Conservation (phyloP, 2,113 vertebrate species). For the Psilopsiagon aurifrons region DNA sequence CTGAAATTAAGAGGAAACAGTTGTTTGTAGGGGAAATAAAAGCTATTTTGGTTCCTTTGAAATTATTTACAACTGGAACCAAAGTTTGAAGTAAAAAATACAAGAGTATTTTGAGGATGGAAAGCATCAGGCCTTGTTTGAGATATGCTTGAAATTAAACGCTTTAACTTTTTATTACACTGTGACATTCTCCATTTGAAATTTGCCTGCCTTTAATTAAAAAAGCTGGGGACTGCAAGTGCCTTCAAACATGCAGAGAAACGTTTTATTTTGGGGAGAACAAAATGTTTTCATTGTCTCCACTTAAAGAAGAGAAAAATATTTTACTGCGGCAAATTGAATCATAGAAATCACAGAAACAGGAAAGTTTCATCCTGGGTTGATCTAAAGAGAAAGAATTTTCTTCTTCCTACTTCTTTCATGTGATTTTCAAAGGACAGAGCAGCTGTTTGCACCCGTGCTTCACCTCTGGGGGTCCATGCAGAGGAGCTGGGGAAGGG, state of each 20-base stretch:
- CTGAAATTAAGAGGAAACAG: slow-evolving; percentile 23
- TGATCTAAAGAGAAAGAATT: background rate
- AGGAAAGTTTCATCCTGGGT: background rate
- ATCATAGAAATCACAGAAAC: background rate
- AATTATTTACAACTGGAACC: slow-evolving; percentile 34
- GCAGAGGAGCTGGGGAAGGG: background rate
- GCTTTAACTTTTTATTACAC: background rate
- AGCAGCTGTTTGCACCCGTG: background rate
- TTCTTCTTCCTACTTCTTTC: background rate
- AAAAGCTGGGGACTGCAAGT: background rate
- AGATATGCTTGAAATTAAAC: slow-evolving; percentile 25
- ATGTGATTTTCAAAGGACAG: background rate
- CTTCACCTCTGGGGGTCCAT: background rate
- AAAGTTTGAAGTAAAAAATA: background rate
- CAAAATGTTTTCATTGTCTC: slow-evolving; percentile 18
- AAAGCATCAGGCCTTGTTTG: slow-evolving; percentile 14
- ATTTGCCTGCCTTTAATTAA: slow-evolving; percentile 55
- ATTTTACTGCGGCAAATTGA: background rate
- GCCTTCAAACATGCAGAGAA: background rate
- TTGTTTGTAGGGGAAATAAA: slow-evolving; percentile 11
- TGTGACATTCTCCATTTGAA: background rate
- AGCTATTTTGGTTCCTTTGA: slow-evolving; percentile 55
- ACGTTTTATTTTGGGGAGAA: background rate
- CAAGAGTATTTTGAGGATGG: background rate
- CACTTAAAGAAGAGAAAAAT: background rate